Evolutionary conservation across 2,888 invertebrate species (phyloP).

Genomic region (Himalopsyche kuldschensis): DNA sequence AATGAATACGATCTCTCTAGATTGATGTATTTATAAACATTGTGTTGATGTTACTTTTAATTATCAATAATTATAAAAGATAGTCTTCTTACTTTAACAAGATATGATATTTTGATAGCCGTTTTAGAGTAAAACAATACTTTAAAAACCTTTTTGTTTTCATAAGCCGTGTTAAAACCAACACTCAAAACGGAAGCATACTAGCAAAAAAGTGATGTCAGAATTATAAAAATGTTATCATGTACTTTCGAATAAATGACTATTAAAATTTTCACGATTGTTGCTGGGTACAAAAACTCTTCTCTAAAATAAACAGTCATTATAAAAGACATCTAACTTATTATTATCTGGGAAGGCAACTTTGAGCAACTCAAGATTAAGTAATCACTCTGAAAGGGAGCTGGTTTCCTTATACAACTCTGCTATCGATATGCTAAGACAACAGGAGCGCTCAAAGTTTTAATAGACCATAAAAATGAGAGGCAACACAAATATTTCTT

Average conservation of each 20-base stretch:
- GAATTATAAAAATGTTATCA: too few species aligned
- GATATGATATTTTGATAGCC: too few species aligned
- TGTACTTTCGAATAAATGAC: not conserved
- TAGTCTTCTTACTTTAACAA: too few species aligned
- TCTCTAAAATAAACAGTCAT: not conserved
- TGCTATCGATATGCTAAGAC: not conserved
- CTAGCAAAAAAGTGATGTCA: too few species aligned
- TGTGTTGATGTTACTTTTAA: too few species aligned
- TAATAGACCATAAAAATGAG: not conserved
- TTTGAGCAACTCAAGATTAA: not conserved
- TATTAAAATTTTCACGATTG: not conserved
- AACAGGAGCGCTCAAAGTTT: not conserved
- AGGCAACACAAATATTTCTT: not conserved
- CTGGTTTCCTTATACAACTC: not conserved
- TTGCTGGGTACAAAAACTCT: not conserved
- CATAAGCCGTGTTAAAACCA: too few species aligned
- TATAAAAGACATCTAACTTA: not conserved
- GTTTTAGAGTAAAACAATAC: too few species aligned
- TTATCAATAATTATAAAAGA: too few species aligned
- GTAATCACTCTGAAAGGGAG: not conserved
- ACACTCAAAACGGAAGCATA: too few species aligned
- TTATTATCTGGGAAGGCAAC: not conserved
- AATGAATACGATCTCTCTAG: too few species aligned
- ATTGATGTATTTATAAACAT: too few species aligned
- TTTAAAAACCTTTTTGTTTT: too few species aligned